phyloP scores from a whole-genome alignment of 2,113 vertebrate genomes.

The Rhineura floridana region DNA sequence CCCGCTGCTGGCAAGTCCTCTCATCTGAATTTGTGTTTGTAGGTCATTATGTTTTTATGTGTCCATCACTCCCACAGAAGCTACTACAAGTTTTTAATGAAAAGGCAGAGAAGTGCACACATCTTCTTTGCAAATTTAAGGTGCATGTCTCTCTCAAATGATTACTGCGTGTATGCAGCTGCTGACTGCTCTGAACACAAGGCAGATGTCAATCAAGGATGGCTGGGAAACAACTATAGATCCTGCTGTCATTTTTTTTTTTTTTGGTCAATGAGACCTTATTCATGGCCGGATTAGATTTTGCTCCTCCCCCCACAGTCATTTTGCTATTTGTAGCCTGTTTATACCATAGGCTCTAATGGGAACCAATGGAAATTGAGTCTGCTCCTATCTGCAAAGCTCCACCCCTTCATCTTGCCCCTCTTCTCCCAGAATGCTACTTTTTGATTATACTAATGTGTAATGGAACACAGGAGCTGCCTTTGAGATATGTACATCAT shows the following conservation, averaged over 20 bases:
- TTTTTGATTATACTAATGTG: not conserved
- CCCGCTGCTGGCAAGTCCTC: slow-evolving; percentile 10
- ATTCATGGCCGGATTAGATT: too few relatives aligned
- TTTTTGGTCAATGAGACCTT: not conserved
- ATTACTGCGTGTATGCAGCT: not conserved
- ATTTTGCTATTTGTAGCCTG: not conserved
- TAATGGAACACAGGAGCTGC: not conserved
- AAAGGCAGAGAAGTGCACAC: slow-evolving; percentile 5
- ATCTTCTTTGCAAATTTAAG: not conserved
- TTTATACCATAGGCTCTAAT: not conserved
- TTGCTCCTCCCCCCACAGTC: not conserved
- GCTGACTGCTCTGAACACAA: not conserved
- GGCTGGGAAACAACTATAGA: not conserved
- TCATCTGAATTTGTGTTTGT: slow-evolving; percentile 45
- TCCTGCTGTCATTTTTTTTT: not conserved
- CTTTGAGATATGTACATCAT: not conserved
- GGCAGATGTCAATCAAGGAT: not conserved
- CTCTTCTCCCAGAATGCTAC: not conserved
- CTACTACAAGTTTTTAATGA: not conserved
- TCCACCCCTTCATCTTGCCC: not conserved
- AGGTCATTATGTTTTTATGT: slow-evolving; percentile 12
- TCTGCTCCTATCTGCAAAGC: not conserved
- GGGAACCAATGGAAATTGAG: not conserved
- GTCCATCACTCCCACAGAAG: slow-evolving; percentile 23
- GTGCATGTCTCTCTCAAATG: not conserved